A percentile compares a stretch with the other conserved stretches of the same genome.
These are phyloP conservation scores for Sussaba pulchella DNA, from an alignment of 2,888 invertebrate species.

Conservation along the genomic window DNA sequence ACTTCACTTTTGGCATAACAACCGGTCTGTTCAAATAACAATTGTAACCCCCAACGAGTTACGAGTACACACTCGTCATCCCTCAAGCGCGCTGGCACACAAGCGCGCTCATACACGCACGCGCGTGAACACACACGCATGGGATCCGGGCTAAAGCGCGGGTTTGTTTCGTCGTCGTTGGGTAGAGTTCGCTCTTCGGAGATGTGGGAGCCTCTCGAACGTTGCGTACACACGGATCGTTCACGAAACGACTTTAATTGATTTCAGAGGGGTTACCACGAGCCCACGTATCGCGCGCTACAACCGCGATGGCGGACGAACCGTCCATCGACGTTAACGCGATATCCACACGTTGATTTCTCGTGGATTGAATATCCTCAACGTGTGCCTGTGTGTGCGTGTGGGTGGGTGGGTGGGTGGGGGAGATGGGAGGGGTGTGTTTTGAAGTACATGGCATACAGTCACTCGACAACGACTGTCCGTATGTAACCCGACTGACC, in stretches of 20 bases:
- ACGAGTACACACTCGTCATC: constrained; percentile 46
- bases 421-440: too few species aligned
- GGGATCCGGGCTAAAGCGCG: too few species aligned
- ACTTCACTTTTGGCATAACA: constrained; percentile 51
- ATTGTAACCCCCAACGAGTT: constrained; percentile 55
- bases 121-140: too few species aligned
- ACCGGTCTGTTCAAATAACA: constrained; percentile 47
- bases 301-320: background rate
- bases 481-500: constrained; percentile 47
- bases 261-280: constrained; percentile 69
- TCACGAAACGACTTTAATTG: constrained; percentile 74
- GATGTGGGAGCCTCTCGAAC: constrained; percentile 75
- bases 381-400: background rate
- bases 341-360: constrained; percentile 11
- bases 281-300: constrained; percentile 36
- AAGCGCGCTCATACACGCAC: background rate
- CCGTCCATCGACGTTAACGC: constrained; percentile 25
- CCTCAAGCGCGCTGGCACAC: constrained; percentile 30
- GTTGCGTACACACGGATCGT: constrained; percentile 75
- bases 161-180: constrained; percentile 15
- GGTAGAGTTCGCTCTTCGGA: constrained; percentile 64
- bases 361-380: background rate
- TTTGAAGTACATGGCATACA: constrained; percentile 28
- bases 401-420: constrained; percentile 11
- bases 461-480: constrained; percentile 45